Evolutionary conservation across 2,797 vertebrate species (phyloP), one percentile per base, ranked within the genome.

Genomic region (Clarias laeviceps): DNA sequence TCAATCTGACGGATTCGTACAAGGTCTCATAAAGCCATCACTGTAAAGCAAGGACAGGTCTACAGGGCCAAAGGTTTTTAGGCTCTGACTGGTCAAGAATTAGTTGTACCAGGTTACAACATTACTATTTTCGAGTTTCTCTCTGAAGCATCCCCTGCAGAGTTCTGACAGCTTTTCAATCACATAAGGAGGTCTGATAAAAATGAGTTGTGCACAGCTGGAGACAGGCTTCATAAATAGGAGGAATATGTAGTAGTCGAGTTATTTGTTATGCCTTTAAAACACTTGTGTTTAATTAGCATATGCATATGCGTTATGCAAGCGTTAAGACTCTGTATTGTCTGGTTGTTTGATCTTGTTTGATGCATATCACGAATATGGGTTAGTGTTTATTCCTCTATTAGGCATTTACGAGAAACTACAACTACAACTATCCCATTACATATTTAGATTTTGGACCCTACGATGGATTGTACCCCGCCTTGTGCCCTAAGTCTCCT

Each of bases 131-230:
- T 62, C 17, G 57, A 40, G 57, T 79, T 40, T 62, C 34, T 62
- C 34, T 79, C 22, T 40, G 57, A 40, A 61, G 76, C 34, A 62
- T 62, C 62, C 34, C 20, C n/a, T 69, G 50, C 65, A 69, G 27
- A 81, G 80, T 27, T 61, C 56, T 82, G 68, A 70, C 81, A 72
- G 81, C 81, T 82, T 61, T 82, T 82, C 32, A 45, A 40, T 8
- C 56, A 61, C 34, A 45, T 61, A 72, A 2, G 61, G 72, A 78
- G 74, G 87, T 79, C 85, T 90, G 85, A 89, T 89, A 84, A 4
- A 84, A 86, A 86, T 87, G 85, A 83, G 88, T 83, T 87, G 84
- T 87, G 86, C 68, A 72, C 66, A 82, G 54, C 81, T 82, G 81
- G 66, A 82, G n/a, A 72, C 2, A 68, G 64, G 2, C 45, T 69